Evolutionary conservation across 92 coral and sea anemone genomes (phyloP).

Genomic region (Porites evermanni): DNA sequence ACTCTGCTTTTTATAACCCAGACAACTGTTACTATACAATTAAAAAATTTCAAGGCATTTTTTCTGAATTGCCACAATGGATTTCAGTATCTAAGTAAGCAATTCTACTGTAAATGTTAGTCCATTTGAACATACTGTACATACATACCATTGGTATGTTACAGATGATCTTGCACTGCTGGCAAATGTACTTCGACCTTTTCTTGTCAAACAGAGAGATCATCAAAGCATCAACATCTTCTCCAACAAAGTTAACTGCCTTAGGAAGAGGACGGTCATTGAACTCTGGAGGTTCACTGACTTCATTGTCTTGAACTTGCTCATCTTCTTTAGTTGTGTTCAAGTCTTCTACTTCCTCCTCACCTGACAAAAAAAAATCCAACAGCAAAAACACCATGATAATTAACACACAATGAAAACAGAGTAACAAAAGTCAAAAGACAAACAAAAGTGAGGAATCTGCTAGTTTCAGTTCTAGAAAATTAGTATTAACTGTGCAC

Average conservation of each 20-base stretch:
- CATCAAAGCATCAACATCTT: constrained; percentile 81
- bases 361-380: background rate
- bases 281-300: constrained; percentile 5
- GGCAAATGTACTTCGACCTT: constrained; percentile 81
- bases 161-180: constrained; percentile 90
- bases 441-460: no score
- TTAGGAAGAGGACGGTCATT: constrained; percentile 23
- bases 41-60: no score
- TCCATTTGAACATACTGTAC: background rate
- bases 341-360: constrained; percentile 7
- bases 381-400: background rate
- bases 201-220: constrained; percentile 72
- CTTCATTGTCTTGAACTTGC: constrained; percentile 2
- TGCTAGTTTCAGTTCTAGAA: no score
- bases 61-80: no score
- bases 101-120: background rate
- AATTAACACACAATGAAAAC: background rate
- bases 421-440: background rate
- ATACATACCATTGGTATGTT: constrained; percentile 68
- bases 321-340: constrained; percentile 31
- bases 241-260: constrained; percentile 74
- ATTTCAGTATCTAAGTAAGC: no score
- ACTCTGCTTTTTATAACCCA: no score
- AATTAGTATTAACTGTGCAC: no score
- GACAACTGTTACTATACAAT: no score